Conservation (phyloP, 2,888 invertebrate genomes). For the Cylloceria caligata region DNA sequence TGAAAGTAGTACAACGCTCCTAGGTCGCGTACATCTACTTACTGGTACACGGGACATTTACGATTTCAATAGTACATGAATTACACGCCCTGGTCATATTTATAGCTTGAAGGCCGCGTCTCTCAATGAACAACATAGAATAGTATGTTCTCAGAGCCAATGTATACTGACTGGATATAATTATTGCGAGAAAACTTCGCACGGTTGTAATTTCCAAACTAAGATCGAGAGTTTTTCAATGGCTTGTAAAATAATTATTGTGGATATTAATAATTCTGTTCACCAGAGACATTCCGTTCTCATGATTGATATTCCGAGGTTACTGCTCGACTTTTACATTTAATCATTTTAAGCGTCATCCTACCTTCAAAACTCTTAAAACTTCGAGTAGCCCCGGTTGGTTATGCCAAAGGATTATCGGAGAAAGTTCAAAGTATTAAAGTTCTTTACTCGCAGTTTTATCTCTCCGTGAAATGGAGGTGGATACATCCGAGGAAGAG, state of each 20-base stretch:
- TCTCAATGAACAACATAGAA: conserved; percentile 32
- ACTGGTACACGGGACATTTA: conserved; percentile 30
- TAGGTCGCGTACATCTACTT: conserved; percentile 16
- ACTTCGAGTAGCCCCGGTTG: background rate
- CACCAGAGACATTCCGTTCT: background rate
- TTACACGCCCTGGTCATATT: conserved; percentile 53
- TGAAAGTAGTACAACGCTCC: conserved; percentile 49
- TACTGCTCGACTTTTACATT: background rate
- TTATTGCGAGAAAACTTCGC: conserved; percentile 31
- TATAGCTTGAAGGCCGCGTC: conserved; percentile 50
- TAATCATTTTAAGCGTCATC: too few species aligned
- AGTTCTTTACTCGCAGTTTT: background rate
- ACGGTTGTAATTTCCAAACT: conserved; percentile 9
- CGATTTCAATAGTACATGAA: conserved; percentile 55
- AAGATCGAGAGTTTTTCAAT: background rate
- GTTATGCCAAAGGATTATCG: background rate
- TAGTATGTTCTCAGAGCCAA: conserved; percentile 2
- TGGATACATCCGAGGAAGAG: background rate
- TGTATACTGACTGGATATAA: background rate
- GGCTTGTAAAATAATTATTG: conserved; percentile 10
- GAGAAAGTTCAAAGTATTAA: background rate
- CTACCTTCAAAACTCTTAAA: too few species aligned
- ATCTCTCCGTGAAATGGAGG: background rate
- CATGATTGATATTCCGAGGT: background rate
- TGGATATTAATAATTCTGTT: conserved; percentile 4